A percentile compares a stretch with the other conserved stretches of the same genome.
Evolutionary conservation across 2,113 vertebrate species (phyloP).

Genomic region (Chrysochloris asiatica): DNA sequence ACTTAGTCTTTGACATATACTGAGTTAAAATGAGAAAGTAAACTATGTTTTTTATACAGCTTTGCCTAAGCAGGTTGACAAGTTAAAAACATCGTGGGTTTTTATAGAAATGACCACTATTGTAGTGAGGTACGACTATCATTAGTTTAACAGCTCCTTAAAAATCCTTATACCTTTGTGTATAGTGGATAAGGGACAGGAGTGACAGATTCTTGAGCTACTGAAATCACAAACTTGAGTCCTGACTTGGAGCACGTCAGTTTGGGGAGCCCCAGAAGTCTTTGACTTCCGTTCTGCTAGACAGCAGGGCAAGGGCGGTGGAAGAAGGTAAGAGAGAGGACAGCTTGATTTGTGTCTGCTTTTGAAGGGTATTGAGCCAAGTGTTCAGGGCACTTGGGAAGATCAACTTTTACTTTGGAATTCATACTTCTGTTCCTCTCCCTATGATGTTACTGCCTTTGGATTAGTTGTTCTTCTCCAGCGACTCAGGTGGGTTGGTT

Average conservation of each 20-base stretch:
- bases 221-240: not conserved
- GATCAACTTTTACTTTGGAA: not conserved
- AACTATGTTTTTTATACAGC: not conserved
- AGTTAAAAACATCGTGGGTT: not conserved
- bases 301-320: not conserved
- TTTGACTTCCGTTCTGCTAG: not conserved
- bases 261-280: not conserved
- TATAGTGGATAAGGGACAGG: not conserved
- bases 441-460: not conserved
- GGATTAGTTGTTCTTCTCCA: not conserved
- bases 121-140: not conserved
- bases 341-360: not conserved
- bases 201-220: not conserved
- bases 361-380: not conserved
- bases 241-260: not conserved
- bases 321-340: too few species aligned
- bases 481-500: not conserved
- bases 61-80: not conserved
- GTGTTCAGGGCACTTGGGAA: not conserved
- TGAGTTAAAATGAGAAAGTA: slow-evolving; percentile 6
- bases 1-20: not conserved
- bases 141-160: not conserved
- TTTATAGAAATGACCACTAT: not conserved
- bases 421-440: not conserved
- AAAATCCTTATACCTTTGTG: not conserved